Conservation (phyloP, 2,113 vertebrate species). For the Phrynocephalus versicolor region DNA sequence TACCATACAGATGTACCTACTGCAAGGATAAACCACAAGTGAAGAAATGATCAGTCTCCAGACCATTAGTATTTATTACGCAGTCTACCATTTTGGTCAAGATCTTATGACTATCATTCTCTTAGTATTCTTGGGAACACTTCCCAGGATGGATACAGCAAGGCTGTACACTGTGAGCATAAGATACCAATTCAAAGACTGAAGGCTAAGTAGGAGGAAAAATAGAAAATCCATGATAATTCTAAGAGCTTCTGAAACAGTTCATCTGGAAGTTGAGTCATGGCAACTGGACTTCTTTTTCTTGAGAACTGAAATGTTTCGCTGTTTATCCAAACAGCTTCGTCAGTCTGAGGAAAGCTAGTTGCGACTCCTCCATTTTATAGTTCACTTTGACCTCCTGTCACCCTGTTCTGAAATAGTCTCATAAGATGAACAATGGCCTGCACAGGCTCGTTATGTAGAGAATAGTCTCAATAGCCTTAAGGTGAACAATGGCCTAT, state of each 20-base stretch:
- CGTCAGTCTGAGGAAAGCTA: too few species aligned
- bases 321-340: too few species aligned
- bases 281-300: too few species aligned
- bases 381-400: too few species aligned
- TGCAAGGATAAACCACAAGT: background rate
- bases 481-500: too few species aligned
- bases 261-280: too few species aligned
- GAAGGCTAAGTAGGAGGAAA: background rate
- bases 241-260: background rate
- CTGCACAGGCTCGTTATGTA: too few species aligned
- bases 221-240: background rate
- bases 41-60: background rate
- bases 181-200: background rate
- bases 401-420: too few species aligned
- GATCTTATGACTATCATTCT: background rate
- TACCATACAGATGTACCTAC: background rate
- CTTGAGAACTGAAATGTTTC: too few species aligned
- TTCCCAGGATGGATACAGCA: background rate
- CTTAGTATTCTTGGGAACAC: background rate
- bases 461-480: too few species aligned
- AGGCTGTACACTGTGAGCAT: background rate
- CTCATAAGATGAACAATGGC: too few species aligned
- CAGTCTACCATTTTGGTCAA: background rate
- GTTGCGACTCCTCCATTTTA: too few species aligned
- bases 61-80: background rate